A percentile compares a stretch with the other conserved stretches of the same genome.
Evolutionary conservation across 2,113 vertebrate species (phyloP).

Genomic region (Psilopsiagon aymara): DNA sequence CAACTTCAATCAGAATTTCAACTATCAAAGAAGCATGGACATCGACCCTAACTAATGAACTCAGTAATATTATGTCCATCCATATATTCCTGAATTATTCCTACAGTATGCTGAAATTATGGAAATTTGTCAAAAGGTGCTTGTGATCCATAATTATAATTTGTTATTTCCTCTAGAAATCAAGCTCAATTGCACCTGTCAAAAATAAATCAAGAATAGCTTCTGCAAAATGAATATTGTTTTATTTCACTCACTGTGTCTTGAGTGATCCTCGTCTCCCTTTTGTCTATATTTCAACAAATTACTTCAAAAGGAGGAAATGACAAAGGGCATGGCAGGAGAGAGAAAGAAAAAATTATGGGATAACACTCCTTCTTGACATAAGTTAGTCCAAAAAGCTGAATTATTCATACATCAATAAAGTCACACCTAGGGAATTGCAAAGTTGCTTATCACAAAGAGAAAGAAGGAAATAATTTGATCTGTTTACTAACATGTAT

Average conservation of each 20-base stretch:
- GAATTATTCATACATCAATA: conserved; percentile 60
- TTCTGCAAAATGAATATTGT: conserved; percentile 20
- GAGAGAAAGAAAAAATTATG: neutral
- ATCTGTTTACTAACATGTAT: conserved; percentile 50
- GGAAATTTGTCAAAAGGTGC: neutral
- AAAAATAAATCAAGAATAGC: conserved; percentile 29
- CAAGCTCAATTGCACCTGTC: conserved; percentile 23
- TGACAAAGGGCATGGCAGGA: neutral
- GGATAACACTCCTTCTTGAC: neutral
- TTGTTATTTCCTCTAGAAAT: conserved; percentile 14
- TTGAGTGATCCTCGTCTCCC: conserved; percentile 13
- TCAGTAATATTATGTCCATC: neutral
- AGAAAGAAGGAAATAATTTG: conserved; percentile 20
- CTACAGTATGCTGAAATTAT: neutral
- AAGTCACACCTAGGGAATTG: conserved; percentile 25
- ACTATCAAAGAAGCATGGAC: neutral
- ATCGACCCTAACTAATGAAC: neutral
- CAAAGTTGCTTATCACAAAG: conserved; percentile 26
- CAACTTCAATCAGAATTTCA: neutral
- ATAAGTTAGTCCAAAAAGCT: conserved; percentile 33
- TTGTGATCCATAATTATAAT: neutral
- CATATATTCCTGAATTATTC: neutral
- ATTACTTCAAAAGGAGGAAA: neutral
- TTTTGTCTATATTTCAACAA: conserved; percentile 32
- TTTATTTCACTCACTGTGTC: conserved; percentile 11